Evolutionary conservation across 2,888 invertebrate genomes (phyloP), one percentile per base, ranked within the genome.

Genomic region (Agonopterix arenella): DNA sequence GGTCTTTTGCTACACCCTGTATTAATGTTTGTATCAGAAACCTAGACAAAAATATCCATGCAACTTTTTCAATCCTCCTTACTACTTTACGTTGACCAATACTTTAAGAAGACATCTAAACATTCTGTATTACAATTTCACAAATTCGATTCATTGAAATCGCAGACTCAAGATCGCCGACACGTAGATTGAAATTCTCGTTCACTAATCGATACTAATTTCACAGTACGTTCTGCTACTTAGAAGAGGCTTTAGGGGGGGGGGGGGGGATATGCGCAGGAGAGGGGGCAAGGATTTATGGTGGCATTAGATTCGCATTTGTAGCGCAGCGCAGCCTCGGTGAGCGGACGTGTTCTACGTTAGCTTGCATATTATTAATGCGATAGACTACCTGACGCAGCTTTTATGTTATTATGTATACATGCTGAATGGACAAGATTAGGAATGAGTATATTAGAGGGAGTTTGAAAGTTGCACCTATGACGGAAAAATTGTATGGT

Each of bases 231-330:
- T 71, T 73, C 68, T 62, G 68, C 70, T 73, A 76, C 78, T 74
- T 71, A 73, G 54, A 28, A 18, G 59, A 61, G 67, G 66, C 56
- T 58, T 56, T 57, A 55, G 60, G 52, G 18, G 18, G 57, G 49
- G 52, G 41, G 56, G 53, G 4, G 61, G 60, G 62, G 62, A 60
- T 63, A 59, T 73, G 74, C 70, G 70, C 70, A 70, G 56, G 71
- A 66, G 71, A 69, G 67, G 68, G 73, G 67, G 65, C 60, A 54
- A 60, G 70, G 72, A 84, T 84, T 84, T 82, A 84, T 82, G 66
- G 76, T 56, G 66, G 80, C 82, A 83, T 84, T 84, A 83, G 80
- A 80, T 73, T 80, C 81, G 69, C 82, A 76, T 80, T 80, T 80
- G 74, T 70, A 74, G 67, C 64, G 52, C 53, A 61, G 57, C 60